Evolutionary conservation across 2,113 vertebrate species (phyloP), one percentile per base, ranked within the genome.

Genomic region (Nerophis ophidion): DNA sequence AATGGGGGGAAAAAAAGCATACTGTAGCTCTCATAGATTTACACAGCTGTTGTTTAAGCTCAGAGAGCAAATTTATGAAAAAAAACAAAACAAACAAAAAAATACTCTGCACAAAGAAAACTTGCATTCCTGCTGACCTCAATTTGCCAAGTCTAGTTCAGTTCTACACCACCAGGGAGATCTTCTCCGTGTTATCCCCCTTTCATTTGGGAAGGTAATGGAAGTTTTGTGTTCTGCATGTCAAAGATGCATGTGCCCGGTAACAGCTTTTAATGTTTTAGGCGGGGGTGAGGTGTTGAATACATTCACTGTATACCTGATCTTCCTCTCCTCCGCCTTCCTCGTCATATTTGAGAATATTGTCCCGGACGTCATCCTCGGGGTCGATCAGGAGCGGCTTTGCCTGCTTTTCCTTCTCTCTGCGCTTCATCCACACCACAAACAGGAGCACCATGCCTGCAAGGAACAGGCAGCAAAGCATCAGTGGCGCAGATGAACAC

Each of bases 301-400:
- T 36, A n/a, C 16, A 42, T 42, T 34, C 6, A n/a, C 40, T 10
- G 16, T 16, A 5, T 51, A 98, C 96, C 95, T 98, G 96, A 75
- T 98, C 96, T 73, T 98, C 96, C 79, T 98, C 96, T 66, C 96
- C 96, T 2, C 95, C 96, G 19, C 96, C 96, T 52, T 98, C 96
- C 70, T 98, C 96, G 0, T 98, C 96, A 0, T 98, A 98, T 79
- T 98, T 98, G 54, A 98, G 90, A 77, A 98, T 98, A 67, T 98
- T 98, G 89, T 98, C 96, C 4, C 96, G 89, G 53, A 98, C 96
- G 0, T 98, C 96, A 0, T 98, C 96, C 82, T 98, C 96, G 0
- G 96, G 96, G 84, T 98, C 96, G 2, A 98, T 98, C 46, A 98
- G 91, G 52, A 98, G 91, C 61, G 96, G 96, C 75, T 98, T 98